Percentiles rank a stretch among this genome's conserved stretches.
These are phyloP conservation scores for Chondrilla cf. caribensis DNA, from an alignment of 37 sponge, comb jelly and placozoan genomes.

Conservation along the genomic window DNA sequence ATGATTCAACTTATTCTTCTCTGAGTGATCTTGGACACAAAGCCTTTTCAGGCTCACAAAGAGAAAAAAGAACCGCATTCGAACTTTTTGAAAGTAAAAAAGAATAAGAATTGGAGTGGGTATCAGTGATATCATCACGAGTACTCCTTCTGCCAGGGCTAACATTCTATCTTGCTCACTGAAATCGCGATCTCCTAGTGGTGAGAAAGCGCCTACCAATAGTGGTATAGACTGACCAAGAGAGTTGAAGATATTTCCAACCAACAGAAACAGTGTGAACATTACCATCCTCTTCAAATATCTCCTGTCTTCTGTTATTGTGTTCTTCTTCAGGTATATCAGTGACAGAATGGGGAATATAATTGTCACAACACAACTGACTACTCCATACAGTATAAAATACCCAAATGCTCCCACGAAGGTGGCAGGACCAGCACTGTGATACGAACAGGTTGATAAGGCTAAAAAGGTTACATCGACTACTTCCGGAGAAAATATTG, in stretches of 20 bases:
- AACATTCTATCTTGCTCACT: too few species aligned
- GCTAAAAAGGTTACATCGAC: neutral
- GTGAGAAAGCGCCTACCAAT: neutral
- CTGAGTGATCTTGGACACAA: too few species aligned
- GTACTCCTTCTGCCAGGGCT: too few species aligned
- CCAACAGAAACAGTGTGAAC: neutral
- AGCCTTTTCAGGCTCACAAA: too few species aligned
- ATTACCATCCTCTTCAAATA: neutral
- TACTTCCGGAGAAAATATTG: neutral
- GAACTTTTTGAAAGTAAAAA: neutral
- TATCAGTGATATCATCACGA: too few species aligned
- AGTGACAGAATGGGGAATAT: neutral
- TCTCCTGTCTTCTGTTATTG: too few species aligned
- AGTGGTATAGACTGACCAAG: neutral
- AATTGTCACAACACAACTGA: too few species aligned
- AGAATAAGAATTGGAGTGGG: slow-evolving; percentile 2
- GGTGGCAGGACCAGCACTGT: neutral
- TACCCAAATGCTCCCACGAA: neutral
- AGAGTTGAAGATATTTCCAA: neutral
- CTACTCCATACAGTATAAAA: neutral
- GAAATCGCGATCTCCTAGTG: too few species aligned
- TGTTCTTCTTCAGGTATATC: neutral
- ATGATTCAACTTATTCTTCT: too few species aligned
- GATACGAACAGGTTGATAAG: neutral
- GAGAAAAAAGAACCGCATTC: too few species aligned